Evolutionary conservation across 2,888 invertebrate genomes (phyloP), one percentile per base, ranked within the genome.

Genomic region (Anodontia alba): DNA sequence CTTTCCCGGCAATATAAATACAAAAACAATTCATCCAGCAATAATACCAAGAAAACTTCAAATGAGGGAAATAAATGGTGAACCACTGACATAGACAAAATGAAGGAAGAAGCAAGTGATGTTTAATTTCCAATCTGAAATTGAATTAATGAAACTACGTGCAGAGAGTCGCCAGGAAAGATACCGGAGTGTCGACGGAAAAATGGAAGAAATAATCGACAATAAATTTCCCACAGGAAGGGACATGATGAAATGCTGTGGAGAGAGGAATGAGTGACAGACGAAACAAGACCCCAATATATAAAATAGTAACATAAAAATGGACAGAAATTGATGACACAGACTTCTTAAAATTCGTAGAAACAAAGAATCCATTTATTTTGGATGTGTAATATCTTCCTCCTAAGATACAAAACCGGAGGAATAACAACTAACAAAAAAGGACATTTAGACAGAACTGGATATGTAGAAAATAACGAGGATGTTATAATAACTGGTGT

Each of bases 401-500:
- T n/a, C n/a, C n/a, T n/a, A n/a, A n/a, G n/a, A n/a, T n/a, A n/a
- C 23, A 7, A 5, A 3, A 10, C 51, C 51, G 12, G 12, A 10
- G 12, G 20, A 51, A 23, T 12, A 51, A n/a, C 8, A 51, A 23
- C 8, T 15, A 23, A 17, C 8, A 51, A 51, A 42, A 42, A 42
- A 42, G 15, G 15, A 42, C 7, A n/a, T n/a, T n/a, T n/a, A n/a
- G n/a, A n/a, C n/a, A n/a, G n/a, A n/a, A n/a, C n/a, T n/a, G 8
- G 12, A 51, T 5, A 51, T 5, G 8, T 20, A 51, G 51, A n/a
- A 51, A 51, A 10, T 51, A n/a, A 51, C 5, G 20, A 51, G 8
- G 51, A n/a, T n/a, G n/a, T 51, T 51, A 51, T 51, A 51, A 51
- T 51, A 15, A 51, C 51, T 51, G 51, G 66, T 20, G 12, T 66